Evolutionary conservation across 2,797 vertebrate species (phyloP), one percentile per base, ranked within the genome.

Genomic region (Etheostoma perlongum): DNA sequence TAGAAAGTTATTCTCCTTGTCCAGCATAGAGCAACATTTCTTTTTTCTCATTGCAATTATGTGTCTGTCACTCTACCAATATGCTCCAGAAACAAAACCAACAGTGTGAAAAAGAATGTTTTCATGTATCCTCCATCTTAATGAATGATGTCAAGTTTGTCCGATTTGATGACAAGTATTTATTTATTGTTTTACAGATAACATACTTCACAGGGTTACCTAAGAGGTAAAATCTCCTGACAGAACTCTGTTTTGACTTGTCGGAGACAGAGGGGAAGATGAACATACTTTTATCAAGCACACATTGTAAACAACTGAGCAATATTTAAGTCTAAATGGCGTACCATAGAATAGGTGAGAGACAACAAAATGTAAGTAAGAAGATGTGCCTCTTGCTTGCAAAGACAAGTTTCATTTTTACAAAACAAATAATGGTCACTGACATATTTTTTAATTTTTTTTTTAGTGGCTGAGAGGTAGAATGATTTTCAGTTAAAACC

Each of bases 401-500:
- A 92, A 92, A 91, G 93, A 93, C 88, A 93, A 89, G 81, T 93
- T 92, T 90, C 79, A 83, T 93, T 94, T 94, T 93, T 90, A 93
- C 88, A 94, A 95, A 95, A 95, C 90, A 92, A 92, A 93, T 91
- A 90, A 91, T 88, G 89, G 81, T 93, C 88, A 92, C 93, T 91
- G 89, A 90, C 87, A 91, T 90, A 74, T 91, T 92, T 82, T 88
- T 89, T 90, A 72, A 80, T 82, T 91, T 92, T 84, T 84, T 84
- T 86, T 92, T 90, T 87, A 93, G 25, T 89, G 91, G 91, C 93
- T 92, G 92, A 96, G 97, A 98, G 97, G 97, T 97, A 98, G 97
- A 89, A 95, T 95, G 87, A 91, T 93, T 94, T 93, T 92, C 88
- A 89, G 91, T 88, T 78, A 82, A 90, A 90, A 72, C 84, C 93